Percentiles rank a stretch among this genome's conserved stretches.
Conservation (phyloP, 2,888 invertebrate genomes). For the Steinernema hermaphroditum region DNA sequence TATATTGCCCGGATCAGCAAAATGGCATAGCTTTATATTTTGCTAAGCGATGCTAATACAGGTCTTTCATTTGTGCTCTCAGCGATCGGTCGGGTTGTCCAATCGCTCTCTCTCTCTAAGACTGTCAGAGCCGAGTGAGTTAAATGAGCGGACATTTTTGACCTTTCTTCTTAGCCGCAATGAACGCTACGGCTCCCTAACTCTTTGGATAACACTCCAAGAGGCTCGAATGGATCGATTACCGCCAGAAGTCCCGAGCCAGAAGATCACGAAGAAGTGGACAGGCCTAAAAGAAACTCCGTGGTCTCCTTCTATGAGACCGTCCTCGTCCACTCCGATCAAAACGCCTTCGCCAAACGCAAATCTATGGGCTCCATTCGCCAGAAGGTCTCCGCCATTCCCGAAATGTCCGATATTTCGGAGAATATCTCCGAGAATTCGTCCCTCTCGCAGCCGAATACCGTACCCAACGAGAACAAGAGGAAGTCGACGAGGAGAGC, state of each 20-base stretch:
- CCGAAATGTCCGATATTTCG: slow-evolving; percentile 31
- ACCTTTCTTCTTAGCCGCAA: no score
- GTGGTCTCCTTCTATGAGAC: slow-evolving; percentile 12
- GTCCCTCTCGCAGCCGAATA: not conserved
- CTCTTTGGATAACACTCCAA: not conserved
- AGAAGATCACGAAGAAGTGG: not conserved
- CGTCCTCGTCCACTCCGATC: slow-evolving; percentile 3
- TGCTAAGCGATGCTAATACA: no score
- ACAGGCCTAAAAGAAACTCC: not conserved
- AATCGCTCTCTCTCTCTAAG: no score
- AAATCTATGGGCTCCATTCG: slow-evolving; percentile 6
- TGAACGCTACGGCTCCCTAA: no score
- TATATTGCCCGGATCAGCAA: no score
- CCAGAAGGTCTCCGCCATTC: slow-evolving; percentile 30
- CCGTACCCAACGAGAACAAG: not conserved
- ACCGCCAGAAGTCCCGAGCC: not conserved
- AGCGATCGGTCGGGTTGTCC: no score
- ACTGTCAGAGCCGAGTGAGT: no score
- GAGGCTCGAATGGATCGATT: not conserved
- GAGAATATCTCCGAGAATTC: slow-evolving; percentile 27
- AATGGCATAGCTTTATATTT: no score
- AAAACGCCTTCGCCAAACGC: not conserved
- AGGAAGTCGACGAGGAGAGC: not conserved
- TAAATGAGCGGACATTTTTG: no score
- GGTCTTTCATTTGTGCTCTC: no score